Percentiles rank a stretch among this genome's conserved stretches.
phyloP scores from a whole-genome alignment of 2,113 vertebrate genomes.

The Gasterosteus nipponicus region DNA sequence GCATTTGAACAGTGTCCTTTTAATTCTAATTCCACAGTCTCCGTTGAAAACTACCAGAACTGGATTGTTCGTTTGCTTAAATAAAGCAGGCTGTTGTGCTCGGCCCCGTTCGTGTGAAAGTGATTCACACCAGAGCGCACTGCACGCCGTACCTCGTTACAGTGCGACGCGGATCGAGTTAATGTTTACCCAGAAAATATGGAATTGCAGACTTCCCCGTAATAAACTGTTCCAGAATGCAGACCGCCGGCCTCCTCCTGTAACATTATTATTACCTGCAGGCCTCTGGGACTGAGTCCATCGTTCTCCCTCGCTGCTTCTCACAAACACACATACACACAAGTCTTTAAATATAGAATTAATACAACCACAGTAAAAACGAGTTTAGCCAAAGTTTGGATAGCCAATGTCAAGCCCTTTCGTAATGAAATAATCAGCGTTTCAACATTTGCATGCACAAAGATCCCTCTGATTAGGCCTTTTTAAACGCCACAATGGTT shows the following conservation, averaged over 20 bases:
- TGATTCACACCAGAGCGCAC: conserved; percentile 22
- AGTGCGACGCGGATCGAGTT: conserved; percentile 81
- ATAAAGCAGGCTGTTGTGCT: conserved; percentile 24
- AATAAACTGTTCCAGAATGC: conserved; percentile 86
- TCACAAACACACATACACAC: conserved; percentile 21
- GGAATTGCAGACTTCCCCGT: conserved; percentile 91
- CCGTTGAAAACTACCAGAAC: conserved; percentile 10
- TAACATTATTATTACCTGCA: conserved; percentile 71
- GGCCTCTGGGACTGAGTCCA: conserved; percentile 42
- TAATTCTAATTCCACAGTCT: conserved; percentile 3
- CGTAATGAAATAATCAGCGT: conserved; percentile 4
- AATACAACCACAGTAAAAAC: conserved; percentile 25
- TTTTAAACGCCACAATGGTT: neutral
- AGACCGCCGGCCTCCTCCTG: conserved; percentile 80
- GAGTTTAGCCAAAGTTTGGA: conserved; percentile 3
- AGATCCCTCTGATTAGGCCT: neutral
- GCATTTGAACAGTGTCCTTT: conserved; percentile 19
- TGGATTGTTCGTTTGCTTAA: conserved; percentile 41
- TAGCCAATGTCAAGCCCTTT: neutral
- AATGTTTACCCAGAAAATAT: conserved; percentile 92
- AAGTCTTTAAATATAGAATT: conserved; percentile 40
- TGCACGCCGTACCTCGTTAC: neutral
- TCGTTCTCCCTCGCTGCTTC: conserved; percentile 23
- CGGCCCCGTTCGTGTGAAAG: conserved; percentile 46
- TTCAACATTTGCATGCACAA: neutral